Conservation (phyloP, 2,113 vertebrate genomes). For the Todiramphus chloris region DNA sequence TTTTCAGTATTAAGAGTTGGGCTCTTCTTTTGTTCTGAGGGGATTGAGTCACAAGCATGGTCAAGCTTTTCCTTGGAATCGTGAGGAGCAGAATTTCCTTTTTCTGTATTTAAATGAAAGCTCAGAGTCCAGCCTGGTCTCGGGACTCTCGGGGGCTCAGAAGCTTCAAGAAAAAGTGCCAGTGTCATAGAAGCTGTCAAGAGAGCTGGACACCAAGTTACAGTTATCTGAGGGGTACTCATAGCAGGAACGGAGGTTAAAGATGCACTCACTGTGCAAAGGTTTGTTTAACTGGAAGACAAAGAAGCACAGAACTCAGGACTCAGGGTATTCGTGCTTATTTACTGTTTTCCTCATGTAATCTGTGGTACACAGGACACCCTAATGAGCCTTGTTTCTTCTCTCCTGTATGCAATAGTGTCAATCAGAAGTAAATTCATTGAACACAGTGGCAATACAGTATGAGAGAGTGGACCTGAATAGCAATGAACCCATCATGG, state of each 20-base stretch:
- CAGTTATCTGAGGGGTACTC: not conserved
- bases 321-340: not conserved
- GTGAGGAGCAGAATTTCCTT: not conserved
- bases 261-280: not conserved
- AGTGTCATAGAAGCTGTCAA: not conserved
- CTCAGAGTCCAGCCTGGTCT: not conserved
- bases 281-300: not conserved
- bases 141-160: fast-evolving
- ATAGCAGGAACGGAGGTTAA: not conserved
- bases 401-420: not conserved
- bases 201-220: fast-evolving
- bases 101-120: not conserved
- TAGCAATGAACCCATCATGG: not conserved
- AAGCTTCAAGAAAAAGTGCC: not conserved
- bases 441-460: not conserved
- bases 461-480: not conserved
- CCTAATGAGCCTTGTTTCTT: not conserved
- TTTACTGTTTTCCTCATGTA: not conserved
- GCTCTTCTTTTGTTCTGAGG: not conserved
- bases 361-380: not conserved
- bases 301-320: not conserved
- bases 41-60: not conserved
- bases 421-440: not conserved
- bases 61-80: not conserved
- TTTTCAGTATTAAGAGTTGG: not conserved